A percentile compares a stretch with the other conserved stretches of the same genome.
phyloP scores from a whole-genome alignment of 2,113 vertebrate species.

The Rhinoderma darwinii region DNA sequence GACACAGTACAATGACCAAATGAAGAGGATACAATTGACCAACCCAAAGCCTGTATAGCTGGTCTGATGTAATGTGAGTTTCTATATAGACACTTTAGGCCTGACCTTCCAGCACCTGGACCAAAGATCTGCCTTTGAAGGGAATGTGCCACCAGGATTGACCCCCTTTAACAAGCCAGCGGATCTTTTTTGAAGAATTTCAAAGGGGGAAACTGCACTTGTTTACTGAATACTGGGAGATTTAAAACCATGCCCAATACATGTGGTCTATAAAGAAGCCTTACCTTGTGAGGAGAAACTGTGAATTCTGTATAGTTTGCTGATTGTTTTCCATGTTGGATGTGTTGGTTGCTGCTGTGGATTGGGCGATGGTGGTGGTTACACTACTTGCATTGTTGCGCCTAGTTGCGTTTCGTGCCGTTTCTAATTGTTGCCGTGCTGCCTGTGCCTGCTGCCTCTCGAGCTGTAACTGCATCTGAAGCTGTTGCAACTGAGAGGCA shows the following conservation, averaged over 20 bases:
- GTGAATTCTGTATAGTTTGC: conserved; percentile 88
- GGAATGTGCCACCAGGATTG: too few relatives aligned
- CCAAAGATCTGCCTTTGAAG: too few relatives aligned
- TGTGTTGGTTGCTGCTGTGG: conserved; percentile 82
- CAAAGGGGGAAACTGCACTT: neutral
- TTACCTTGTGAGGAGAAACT: conserved; percentile 97
- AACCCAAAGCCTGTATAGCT: too few relatives aligned
- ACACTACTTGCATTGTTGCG: conserved; percentile 90
- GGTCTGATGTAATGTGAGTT: too few relatives aligned
- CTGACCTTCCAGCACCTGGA: too few relatives aligned
- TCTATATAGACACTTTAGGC: too few relatives aligned
- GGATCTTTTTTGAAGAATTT: too few relatives aligned
- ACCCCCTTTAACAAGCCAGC: too few relatives aligned
- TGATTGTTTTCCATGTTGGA: conserved; percentile 86
- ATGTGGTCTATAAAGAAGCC: conserved; percentile 12
- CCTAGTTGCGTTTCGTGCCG: conserved; percentile 88
- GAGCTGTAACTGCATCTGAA: conserved; percentile 98
- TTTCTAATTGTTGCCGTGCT: conserved; percentile 93
- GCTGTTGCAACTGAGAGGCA: conserved; percentile 95
- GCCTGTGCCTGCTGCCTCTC: conserved; percentile 97
- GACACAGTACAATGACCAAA: too few relatives aligned
- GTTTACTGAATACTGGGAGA: neutral
- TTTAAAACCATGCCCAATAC: neutral
- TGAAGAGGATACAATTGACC: too few relatives aligned
- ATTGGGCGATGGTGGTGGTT: conserved; percentile 84